Evolutionary conservation across 2,797 vertebrate species (phyloP).

Genomic region (Phataginus tricuspis): DNA sequence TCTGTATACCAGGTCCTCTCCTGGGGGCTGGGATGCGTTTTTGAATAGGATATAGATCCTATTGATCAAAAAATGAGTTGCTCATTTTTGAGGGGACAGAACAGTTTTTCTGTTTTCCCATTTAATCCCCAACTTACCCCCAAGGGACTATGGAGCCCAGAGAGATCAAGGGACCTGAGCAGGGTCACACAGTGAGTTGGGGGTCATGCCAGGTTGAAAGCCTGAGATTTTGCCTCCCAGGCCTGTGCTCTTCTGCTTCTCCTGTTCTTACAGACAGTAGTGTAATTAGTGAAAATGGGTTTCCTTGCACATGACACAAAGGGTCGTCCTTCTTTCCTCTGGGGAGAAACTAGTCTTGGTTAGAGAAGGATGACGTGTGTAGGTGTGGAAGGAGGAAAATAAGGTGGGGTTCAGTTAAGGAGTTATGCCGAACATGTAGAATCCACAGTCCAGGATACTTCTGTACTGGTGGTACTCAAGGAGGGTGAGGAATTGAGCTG

Average conservation of each 20-base stretch:
- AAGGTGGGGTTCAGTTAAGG: neutral
- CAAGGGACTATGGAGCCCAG: neutral
- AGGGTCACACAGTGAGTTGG: neutral
- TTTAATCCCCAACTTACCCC: too few relatives aligned
- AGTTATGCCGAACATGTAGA: accelerated
- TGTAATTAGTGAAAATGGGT: neutral
- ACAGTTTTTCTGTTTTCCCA: neutral
- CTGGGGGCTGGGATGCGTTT: neutral
- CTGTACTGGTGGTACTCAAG: neutral
- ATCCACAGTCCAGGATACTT: neutral
- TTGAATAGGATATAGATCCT: neutral
- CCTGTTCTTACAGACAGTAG: neutral
- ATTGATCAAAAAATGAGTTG: neutral
- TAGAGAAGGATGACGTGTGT: neutral
- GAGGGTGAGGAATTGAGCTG: neutral
- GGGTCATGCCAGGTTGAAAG: neutral
- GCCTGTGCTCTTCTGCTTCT: neutral
- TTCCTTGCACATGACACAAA: neutral
- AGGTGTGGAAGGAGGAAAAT: neutral
- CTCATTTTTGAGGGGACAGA: neutral
- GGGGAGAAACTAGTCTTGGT: neutral
- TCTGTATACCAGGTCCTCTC: neutral
- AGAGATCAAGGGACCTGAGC: neutral
- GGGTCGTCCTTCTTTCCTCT: neutral
- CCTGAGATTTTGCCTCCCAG: neutral